phyloP scores from a whole-genome alignment of 2,888 invertebrate species.

The Pristionchus arcanus region DNA sequence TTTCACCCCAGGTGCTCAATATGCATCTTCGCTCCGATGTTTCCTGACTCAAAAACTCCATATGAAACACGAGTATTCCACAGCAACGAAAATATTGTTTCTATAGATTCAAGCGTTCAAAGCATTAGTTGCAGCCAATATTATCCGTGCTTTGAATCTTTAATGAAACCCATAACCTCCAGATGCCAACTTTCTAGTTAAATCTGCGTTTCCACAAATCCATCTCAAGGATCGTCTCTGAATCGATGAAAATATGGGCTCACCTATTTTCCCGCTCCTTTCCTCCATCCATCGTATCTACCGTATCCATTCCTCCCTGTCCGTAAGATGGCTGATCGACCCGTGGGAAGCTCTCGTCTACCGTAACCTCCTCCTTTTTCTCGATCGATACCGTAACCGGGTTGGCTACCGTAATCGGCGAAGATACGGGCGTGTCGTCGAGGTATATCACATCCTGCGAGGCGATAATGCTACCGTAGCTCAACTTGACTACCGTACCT shows the following conservation, averaged over 20 bases:
- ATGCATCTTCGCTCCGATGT: no score
- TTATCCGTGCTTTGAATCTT: no score
- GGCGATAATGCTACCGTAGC: background rate
- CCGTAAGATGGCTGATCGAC: constrained; percentile 42
- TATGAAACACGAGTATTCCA: background rate
- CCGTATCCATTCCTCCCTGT: constrained; percentile 44
- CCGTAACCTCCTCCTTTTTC: constrained; percentile 44
- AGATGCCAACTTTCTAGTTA: background rate
- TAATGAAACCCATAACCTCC: no score
- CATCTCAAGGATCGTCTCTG: no score
- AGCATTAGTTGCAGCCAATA: no score
- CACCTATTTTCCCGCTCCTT: background rate
- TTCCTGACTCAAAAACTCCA: background rate
- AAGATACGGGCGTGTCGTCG: constrained; percentile 34
- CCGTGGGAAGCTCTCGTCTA: background rate
- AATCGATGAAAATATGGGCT: background rate
- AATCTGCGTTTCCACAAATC: no score
- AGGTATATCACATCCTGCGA: constrained; percentile 42
- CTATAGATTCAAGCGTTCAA: no score
- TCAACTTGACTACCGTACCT: background rate
- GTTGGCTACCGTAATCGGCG: constrained; percentile 15
- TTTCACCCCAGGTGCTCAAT: no score
- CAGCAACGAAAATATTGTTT: no score
- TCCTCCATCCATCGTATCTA: background rate
- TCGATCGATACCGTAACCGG: background rate